Conservation (phyloP, 2,888 invertebrate species). For the Coelinius sp. region DNA sequence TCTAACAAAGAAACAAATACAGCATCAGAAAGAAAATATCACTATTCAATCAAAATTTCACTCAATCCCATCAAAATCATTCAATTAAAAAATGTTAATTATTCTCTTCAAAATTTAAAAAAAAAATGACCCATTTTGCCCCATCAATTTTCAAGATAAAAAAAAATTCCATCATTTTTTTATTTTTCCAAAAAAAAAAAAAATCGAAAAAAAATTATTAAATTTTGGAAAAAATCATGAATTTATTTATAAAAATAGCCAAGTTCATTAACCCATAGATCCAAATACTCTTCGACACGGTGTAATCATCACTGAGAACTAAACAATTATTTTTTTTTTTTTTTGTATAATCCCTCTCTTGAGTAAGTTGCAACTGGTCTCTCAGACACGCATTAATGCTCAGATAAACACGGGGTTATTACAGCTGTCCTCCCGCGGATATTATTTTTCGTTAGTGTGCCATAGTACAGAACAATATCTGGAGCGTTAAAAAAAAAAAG, state of each 20-base stretch:
- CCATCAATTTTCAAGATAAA: too few relatives aligned
- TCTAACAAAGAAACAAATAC: constrained; percentile 1
- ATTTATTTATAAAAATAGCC: too few relatives aligned
- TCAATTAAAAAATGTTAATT: too few relatives aligned
- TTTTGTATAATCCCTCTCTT: background rate
- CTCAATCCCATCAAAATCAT: too few relatives aligned
- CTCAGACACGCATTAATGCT: background rate
- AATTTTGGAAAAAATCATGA: too few relatives aligned
- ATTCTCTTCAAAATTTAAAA: too few relatives aligned
- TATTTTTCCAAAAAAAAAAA: too few relatives aligned
- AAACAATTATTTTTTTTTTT: background rate
- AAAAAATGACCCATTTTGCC: too few relatives aligned
- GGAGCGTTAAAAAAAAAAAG: too few relatives aligned
- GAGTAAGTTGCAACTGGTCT: background rate
- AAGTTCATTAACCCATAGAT: background rate
- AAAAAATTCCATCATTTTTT: too few relatives aligned
- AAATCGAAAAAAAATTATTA: too few relatives aligned
- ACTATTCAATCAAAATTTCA: too few relatives aligned
- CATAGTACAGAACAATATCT: background rate
- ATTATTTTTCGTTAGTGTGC: background rate
- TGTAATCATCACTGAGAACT: background rate
- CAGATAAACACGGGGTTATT: background rate
- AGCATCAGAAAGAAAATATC: background rate
- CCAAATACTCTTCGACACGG: background rate
- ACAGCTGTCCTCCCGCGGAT: background rate